Percentiles rank a stretch among this genome's conserved stretches.
Conservation (phyloP, 2,797 vertebrate species). For the Anolis apletophallus region DNA sequence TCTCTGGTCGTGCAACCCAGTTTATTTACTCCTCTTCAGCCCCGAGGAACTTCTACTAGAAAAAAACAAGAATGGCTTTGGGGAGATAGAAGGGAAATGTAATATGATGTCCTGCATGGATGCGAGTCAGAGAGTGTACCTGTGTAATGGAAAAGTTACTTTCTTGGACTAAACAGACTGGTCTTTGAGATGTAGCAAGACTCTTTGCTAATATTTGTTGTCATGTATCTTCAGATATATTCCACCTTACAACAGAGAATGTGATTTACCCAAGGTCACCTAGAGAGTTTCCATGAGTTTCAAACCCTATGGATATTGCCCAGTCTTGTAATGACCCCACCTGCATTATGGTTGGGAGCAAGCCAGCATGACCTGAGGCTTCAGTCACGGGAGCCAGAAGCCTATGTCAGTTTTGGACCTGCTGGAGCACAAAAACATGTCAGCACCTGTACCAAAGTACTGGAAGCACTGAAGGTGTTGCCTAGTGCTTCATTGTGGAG, state of each 20-base stretch:
- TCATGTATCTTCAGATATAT: too few species aligned
- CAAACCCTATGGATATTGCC: too few species aligned
- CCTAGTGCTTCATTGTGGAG: not conserved
- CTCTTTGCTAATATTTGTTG: too few species aligned
- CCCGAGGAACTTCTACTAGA: not conserved
- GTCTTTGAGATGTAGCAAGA: not conserved
- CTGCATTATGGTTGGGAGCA: not conserved
- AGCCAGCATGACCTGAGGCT: not conserved
- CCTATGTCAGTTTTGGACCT: not conserved
- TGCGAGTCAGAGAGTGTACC: too few species aligned
- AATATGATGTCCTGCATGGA: not conserved
- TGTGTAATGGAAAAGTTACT: not conserved
- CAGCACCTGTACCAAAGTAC: not conserved
- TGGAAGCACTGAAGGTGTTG: not conserved
- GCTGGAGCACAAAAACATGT: not conserved
- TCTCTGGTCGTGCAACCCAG: not conserved
- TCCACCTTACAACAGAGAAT: too few species aligned
- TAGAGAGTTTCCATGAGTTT: too few species aligned
- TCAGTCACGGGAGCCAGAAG: not conserved
- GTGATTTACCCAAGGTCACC: too few species aligned
- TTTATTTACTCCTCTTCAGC: slow-evolving; percentile 14
- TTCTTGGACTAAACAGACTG: not conserved
- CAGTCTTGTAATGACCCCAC: not conserved
- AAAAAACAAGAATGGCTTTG: not conserved
- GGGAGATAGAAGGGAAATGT: not conserved